These are phyloP conservation scores for Matsumyia berberina DNA, from an alignment of 2,888 invertebrate species.

Conservation along the genomic window DNA sequence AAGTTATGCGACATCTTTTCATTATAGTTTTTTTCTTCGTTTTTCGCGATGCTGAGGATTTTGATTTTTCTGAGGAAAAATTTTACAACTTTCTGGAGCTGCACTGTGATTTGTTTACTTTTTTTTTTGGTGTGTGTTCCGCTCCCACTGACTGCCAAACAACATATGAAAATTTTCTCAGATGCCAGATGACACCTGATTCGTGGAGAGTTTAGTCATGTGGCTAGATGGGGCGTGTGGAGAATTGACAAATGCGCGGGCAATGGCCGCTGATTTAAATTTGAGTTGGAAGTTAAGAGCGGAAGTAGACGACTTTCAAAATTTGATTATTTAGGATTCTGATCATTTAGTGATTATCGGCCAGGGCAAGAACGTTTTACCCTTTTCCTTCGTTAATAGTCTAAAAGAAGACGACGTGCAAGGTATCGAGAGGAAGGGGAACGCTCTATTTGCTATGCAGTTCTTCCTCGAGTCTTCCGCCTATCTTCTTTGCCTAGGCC, in stretches of 20 bases:
- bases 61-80: neutral
- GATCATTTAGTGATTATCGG: too few species aligned
- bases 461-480: too few species aligned
- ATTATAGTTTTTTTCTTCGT: conserved; percentile 19
- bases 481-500: too few species aligned
- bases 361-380: too few species aligned
- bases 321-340: too few species aligned
- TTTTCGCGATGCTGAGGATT: neutral
- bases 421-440: too few species aligned
- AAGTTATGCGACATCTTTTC: conserved; percentile 77
- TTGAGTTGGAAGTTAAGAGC: neutral
- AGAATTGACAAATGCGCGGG: conserved; percentile 13
- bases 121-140: conserved; percentile 30
- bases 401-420: too few species aligned
- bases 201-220: conserved; percentile 28
- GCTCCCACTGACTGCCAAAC: conserved; percentile 21
- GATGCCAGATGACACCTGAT: conserved; percentile 54
- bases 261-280: neutral
- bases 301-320: too few species aligned
- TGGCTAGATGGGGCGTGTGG: conserved; percentile 6
- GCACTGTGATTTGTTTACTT: conserved; percentile 42
- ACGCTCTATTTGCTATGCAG: too few species aligned
- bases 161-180: conserved; percentile 43
- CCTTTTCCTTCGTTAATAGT: too few species aligned
- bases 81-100: conserved; percentile 17